Evolutionary conservation across 1,140 invertebrate species (phyloP).

Genomic region (Akabosia matsudoensis): DNA sequence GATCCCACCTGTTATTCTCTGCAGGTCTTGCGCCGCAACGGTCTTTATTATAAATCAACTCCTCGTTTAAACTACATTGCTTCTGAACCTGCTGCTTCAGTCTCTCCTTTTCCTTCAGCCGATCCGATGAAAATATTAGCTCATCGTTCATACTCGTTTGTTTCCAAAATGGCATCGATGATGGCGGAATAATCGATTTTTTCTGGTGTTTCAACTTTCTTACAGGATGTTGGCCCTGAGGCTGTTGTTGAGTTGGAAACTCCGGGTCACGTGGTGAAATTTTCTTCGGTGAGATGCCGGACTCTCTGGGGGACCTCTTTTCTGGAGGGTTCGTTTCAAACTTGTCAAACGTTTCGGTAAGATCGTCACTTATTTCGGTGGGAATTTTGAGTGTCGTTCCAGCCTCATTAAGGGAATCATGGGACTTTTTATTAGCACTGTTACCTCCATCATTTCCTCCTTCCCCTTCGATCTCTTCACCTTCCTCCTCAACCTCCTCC

Average conservation of each 20-base stretch:
- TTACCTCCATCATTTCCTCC: not conserved
- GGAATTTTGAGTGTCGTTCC: not conserved
- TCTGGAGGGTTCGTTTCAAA: not conserved
- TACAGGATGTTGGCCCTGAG: conserved; percentile 8
- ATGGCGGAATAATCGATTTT: not conserved
- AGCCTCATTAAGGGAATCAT: not conserved
- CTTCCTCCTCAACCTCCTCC: conserved; percentile 49
- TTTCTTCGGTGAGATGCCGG: not conserved
- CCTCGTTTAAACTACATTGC: conserved; percentile 81
- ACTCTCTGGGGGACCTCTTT: not conserved
- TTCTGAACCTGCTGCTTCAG: conserved; percentile 82
- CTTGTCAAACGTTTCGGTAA: not conserved
- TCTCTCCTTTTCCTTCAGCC: conserved; percentile 74
- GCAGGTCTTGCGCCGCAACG: conserved; percentile 15
- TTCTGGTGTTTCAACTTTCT: conserved; percentile 16
- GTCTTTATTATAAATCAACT: conserved; percentile 69
- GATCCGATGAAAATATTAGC: conserved; percentile 71
- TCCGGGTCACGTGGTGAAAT: conserved; percentile 27
- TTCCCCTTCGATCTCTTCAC: conserved; percentile 45
- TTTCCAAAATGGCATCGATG: conserved; percentile 64
- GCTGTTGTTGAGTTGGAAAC: conserved; percentile 37
- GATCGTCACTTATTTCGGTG: no score
- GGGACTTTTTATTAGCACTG: not conserved
- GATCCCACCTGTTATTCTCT: conserved; percentile 53
- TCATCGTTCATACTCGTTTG: conserved; percentile 86